These are phyloP conservation scores for Apoda limacodes DNA, from an alignment of 2,888 invertebrate species.

Conservation along the genomic window DNA sequence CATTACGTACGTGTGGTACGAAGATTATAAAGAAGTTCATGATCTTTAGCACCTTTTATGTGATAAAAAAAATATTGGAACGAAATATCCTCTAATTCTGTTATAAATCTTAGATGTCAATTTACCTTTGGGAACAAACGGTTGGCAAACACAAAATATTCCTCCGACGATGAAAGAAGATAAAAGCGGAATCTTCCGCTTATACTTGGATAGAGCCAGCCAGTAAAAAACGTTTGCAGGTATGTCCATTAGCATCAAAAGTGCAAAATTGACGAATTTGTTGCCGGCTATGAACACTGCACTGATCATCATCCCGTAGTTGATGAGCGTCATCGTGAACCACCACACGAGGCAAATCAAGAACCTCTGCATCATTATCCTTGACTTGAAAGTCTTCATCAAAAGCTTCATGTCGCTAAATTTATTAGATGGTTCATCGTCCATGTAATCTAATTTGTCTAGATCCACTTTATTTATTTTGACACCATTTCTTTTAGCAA, in stretches of 20 bases:
- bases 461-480: conserved; percentile 34
- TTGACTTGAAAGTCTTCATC: conserved; percentile 49
- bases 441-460: conserved; percentile 39
- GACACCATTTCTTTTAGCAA: conserved; percentile 44
- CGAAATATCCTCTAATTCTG: neutral
- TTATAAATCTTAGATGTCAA: neutral
- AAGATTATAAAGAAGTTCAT: no score
- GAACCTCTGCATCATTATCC: conserved; percentile 53
- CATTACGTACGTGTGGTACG: no score
- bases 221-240: conserved; percentile 57
- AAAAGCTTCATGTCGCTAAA: conserved; percentile 40
- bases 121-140: conserved; percentile 51
- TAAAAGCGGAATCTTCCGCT: conserved; percentile 43
- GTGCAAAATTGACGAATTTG: conserved; percentile 55
- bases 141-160: conserved; percentile 48
- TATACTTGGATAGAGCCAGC: conserved; percentile 49
- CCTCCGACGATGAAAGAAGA: conserved; percentile 50
- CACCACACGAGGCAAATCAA: conserved; percentile 58
- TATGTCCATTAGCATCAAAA: conserved; percentile 56
- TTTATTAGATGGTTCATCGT: conserved; percentile 31
- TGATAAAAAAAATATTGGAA: neutral
- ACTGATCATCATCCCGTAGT: conserved; percentile 65
- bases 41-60: no score
- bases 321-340: conserved; percentile 58
- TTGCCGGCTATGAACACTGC: conserved; percentile 56